Base-by-base conservation (phyloP, 2,888 invertebrate species). In the Acrobasis consociella region DNA sequence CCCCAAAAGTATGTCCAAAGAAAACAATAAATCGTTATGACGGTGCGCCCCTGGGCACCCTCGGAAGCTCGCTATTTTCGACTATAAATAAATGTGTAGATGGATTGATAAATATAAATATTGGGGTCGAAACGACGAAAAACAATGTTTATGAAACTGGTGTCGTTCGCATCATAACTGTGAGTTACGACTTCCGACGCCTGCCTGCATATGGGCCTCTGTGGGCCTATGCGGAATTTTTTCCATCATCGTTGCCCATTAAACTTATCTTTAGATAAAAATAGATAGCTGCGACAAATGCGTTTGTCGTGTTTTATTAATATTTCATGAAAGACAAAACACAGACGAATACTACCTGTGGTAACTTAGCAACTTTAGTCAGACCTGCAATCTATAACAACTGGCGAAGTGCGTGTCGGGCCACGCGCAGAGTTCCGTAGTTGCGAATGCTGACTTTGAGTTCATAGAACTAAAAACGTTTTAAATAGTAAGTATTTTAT, bases 41-140 rank as follows among this genome's bases (percentile, higher is more conserved):
- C 84, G 83, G 86, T 16, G 78, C 79, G 81, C 86, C 88, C 88
- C 75, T 76, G 87, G 87, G 88, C 86, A 86, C 91, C 91, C 91
- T 89, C 84, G 82, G 86, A 87, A 85, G 87, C 86, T 87, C 86
- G 89, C 91, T 89, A 90, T 91, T 91, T 87, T 86, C 80, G 81
- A 88, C 91, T 91, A 91, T 90, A 92, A 90, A 91, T 91, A 91
- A 91, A 91, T 91, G 90, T 89, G 90, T 91, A 92, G 91, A 92
- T 91, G 90, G 88, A 91, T 91, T 92, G 91, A 92, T 92, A 91
- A 92, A 92, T 91, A 92, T 91, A 92, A 92, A 92, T 91, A 92
- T 91, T 89, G 86, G 91, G 91, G 91, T 89, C 90, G 90, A 91
- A 91, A 91, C 81, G 86, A 89, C 91, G 91, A 91, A 91, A 91